These are phyloP conservation scores for Eira barbara DNA, from an alignment of 2,113 vertebrate genomes.

Conservation along the genomic window DNA sequence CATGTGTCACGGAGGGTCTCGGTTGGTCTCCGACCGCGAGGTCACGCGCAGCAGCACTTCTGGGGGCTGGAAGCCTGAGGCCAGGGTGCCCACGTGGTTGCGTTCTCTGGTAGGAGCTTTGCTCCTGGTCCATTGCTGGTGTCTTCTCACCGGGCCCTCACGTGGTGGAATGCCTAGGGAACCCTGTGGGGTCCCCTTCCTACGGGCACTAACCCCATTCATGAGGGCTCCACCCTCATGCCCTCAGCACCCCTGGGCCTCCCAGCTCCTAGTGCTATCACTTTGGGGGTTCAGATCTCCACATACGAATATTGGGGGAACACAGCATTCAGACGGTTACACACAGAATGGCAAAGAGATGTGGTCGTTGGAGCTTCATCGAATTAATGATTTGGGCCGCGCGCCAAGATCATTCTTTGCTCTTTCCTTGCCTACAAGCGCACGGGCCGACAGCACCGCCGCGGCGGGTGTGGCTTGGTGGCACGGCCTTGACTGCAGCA, in stretches of 20 bases:
- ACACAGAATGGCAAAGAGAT: background rate
- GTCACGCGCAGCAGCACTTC: no score
- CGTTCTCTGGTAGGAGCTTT: background rate
- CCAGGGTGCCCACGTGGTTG: accelerated
- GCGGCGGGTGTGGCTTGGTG: accelerated
- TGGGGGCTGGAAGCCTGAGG: background rate
- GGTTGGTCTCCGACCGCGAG: background rate
- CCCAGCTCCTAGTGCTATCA: background rate
- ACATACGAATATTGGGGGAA: background rate
- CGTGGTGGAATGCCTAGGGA: accelerated
- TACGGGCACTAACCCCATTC: background rate
- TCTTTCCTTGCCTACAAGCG: background rate
- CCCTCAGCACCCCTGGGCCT: no score
- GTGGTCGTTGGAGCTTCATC: background rate
- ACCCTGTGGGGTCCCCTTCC: background rate
- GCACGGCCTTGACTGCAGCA: accelerated
- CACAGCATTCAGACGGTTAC: background rate
- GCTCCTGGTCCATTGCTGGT: no score
- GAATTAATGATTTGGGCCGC: no score
- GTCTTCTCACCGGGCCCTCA: background rate
- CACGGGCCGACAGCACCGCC: accelerated
- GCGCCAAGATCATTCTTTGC: no score
- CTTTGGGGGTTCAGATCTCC: background rate
- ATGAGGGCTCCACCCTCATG: background rate
- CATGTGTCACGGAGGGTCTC: no score